Conservation (phyloP, 2,888 invertebrate species). For the Schizaphis graminum region DNA sequence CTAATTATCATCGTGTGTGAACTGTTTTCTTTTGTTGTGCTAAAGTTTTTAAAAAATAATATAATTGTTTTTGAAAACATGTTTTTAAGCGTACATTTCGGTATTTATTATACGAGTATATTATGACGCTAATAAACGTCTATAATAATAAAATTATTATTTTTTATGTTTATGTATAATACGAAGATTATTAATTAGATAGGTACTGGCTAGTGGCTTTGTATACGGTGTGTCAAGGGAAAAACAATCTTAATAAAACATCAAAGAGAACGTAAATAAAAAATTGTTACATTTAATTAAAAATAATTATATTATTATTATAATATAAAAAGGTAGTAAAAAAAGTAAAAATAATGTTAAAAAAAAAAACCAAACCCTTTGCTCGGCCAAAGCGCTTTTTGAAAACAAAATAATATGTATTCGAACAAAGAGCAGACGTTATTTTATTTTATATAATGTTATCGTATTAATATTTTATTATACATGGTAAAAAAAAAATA, state of each 20-base stretch:
- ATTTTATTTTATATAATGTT: neutral
- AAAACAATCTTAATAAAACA: neutral
- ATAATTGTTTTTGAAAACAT: neutral
- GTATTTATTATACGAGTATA: neutral
- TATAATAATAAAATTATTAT: neutral
- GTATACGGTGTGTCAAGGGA: neutral
- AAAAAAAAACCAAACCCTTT: slow-evolving; percentile 59
- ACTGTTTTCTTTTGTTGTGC: neutral
- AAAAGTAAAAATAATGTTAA: slow-evolving; percentile 36
- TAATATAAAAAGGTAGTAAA: neutral
- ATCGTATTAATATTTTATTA: slow-evolving; percentile 39
- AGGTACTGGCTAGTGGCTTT: neutral
- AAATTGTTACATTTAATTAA: slow-evolving; percentile 41
- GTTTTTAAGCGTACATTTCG: neutral
- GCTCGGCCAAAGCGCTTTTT: slow-evolving; percentile 64
- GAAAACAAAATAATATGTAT: slow-evolving; percentile 64
- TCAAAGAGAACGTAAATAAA: slow-evolving; percentile 2
- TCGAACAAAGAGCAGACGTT: slow-evolving; percentile 63
- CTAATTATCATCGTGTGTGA: neutral
- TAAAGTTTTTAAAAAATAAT: neutral
- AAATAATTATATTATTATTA: slow-evolving; percentile 17
- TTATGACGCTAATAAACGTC: neutral
- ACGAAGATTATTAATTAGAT: neutral
- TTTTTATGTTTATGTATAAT: too few species aligned
- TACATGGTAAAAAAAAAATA: neutral